These are phyloP conservation scores for Tetrapedia diversipes DNA, from an alignment of 2,888 invertebrate genomes.

Conservation along the genomic window DNA sequence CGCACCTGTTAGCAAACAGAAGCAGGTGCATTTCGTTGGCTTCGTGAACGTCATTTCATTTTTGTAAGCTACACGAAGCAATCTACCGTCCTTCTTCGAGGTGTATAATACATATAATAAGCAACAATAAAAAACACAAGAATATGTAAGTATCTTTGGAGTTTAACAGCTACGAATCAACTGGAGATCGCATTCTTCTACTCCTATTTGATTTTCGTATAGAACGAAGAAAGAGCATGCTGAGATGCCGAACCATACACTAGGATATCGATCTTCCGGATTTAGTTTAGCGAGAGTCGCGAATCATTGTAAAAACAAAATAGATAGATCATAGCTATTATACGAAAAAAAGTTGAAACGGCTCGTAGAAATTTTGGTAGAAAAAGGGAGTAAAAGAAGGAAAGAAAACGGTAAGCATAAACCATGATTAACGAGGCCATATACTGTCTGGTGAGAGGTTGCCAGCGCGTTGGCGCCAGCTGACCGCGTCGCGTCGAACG, in stretches of 20 bases:
- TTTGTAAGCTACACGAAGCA: constrained; percentile 71
- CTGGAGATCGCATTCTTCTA: too few species aligned
- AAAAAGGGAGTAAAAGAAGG: constrained; percentile 13
- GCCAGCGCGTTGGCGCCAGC: constrained; percentile 76
- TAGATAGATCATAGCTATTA: constrained; percentile 9
- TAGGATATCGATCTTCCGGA: too few species aligned
- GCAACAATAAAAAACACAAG: background rate
- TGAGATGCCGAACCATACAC: too few species aligned
- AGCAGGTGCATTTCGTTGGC: constrained; percentile 71
- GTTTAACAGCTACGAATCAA: too few species aligned
- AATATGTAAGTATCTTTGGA: too few species aligned
- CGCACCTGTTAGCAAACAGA: constrained; percentile 73
- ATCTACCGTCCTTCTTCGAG: constrained; percentile 39
- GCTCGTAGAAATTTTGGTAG: constrained; percentile 68
- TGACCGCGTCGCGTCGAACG: constrained; percentile 67
- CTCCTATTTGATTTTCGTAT: too few species aligned
- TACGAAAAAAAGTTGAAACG: constrained; percentile 43
- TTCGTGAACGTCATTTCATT: constrained; percentile 74
- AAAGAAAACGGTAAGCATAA: constrained; percentile 62
- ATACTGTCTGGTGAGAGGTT: constrained; percentile 70
- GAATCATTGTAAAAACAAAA: constrained; percentile 4
- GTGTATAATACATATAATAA: background rate
- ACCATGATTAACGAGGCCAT: constrained; percentile 78
- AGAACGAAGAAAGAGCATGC: too few species aligned
- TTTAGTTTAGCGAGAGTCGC: background rate